Percentiles rank a stretch among this genome's conserved stretches.
phyloP scores from a whole-genome alignment of 1,140 invertebrate genomes.

The Proctacanthus coquilletti region DNA sequence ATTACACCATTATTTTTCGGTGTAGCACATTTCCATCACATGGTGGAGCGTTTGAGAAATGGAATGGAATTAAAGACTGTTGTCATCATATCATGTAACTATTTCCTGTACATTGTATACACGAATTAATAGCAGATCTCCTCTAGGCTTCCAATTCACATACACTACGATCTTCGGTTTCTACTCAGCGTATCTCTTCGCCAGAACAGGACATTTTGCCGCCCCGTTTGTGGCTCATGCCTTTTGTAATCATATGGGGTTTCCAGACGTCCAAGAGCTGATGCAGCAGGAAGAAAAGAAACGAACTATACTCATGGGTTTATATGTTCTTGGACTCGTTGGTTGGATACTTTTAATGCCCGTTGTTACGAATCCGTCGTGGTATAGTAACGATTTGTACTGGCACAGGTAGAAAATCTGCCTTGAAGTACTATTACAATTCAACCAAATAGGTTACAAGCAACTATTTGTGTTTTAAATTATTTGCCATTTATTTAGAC shows the following conservation, averaged over 20 bases:
- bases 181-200: slow-evolving; percentile 82
- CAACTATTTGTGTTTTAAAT: too few relatives aligned
- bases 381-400: slow-evolving; percentile 58
- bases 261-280: slow-evolving; percentile 75
- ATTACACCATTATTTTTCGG: slow-evolving; percentile 87
- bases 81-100: slow-evolving; percentile 51
- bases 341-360: slow-evolving; percentile 62
- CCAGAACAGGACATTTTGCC: slow-evolving; percentile 68
- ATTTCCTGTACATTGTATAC: slow-evolving; percentile 6
- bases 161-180: slow-evolving; percentile 89
- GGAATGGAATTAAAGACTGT: slow-evolving; percentile 51
- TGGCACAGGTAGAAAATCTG: slow-evolving; percentile 33
- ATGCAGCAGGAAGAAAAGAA: slow-evolving; percentile 47
- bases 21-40: slow-evolving; percentile 84
- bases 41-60: slow-evolving; percentile 59
- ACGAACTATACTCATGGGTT: slow-evolving; percentile 39
- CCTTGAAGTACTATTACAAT: too few relatives aligned
- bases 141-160: slow-evolving; percentile 69
- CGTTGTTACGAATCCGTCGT: slow-evolving; percentile 59
- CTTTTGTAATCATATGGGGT: slow-evolving; percentile 94
- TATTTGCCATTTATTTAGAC: too few relatives aligned
- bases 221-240: slow-evolving; percentile 81
- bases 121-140: too few relatives aligned
- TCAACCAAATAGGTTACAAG: too few relatives aligned
- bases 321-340: slow-evolving; percentile 61